Base-by-base conservation (phyloP, 2,888 invertebrate species). In the Clepsis dumicolana region DNA sequence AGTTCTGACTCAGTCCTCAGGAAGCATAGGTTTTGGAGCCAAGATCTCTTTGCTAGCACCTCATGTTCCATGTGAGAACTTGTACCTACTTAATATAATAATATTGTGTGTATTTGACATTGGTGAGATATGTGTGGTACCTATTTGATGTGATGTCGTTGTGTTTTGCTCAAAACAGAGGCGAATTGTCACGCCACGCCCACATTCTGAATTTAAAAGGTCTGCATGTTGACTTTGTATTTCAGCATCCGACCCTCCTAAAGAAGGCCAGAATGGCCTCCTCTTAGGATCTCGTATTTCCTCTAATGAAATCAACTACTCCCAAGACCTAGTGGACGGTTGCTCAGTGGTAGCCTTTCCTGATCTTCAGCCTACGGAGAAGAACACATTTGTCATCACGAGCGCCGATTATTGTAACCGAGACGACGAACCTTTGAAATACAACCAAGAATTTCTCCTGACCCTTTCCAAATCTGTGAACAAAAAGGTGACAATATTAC, bases 371-470 rank as follows among this genome's bases (percentile, higher is more conserved):
- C 90, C 91, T 0, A 72, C 78, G 0, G 84, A 85, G 65, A 84
- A 85, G 65, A 84, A 75, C 68, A 82, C 90, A 1, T 93, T 92
- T 70, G 78, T 89, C 3, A 82, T 93, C 56, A 84, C 88, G 4
- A 93, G 91, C 65, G 86, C 89, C 25, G 93, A 93, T 71, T 91
- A 92, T 73, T 92, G 92, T 70, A 78, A 91, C 41, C 79, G 92
- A 14, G 84, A 86, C 12, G 84, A 85, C 2, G 93, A 93, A 77
- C 62, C 72, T 1, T 75, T 93, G 29, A 93, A 92, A 73, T 93
- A 86, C 72, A 88, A 92, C 68, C 93, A 93, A 74, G 92, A 93
- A 72, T 93, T 93, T 72, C 80, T 93, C 50, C 76, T 93, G 2
- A 84, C 87, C 14, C 75, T 92, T 1, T 82, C 87, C 2, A 87